These are phyloP conservation scores for Acromyrmex charruanus DNA, from an alignment of 1,140 invertebrate genomes.

Conservation along the genomic window DNA sequence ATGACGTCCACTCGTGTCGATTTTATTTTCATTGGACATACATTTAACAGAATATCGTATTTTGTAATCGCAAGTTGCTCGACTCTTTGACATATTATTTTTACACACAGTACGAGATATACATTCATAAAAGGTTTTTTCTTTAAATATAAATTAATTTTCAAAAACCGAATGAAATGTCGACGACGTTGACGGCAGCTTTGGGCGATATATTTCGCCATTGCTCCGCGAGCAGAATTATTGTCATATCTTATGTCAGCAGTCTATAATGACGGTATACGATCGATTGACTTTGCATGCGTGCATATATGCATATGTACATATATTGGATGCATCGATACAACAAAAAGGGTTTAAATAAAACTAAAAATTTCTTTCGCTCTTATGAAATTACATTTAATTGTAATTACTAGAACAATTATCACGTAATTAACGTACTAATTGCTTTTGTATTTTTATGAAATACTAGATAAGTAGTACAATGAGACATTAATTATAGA, in stretches of 20 bases:
- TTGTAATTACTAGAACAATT: not conserved
- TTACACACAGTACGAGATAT: not conserved
- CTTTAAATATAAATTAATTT: constrained; percentile 24
- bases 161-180: not conserved
- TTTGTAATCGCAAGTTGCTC: not conserved
- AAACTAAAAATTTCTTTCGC: not conserved
- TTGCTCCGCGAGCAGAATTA: constrained; percentile 69
- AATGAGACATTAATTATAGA: not conserved
- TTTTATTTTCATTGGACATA: constrained; percentile 24
- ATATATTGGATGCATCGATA: not conserved
- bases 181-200: constrained; percentile 76
- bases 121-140: not conserved
- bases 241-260: constrained; percentile 64
- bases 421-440: not conserved
- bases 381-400: not conserved
- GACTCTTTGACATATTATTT: not conserved
- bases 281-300: constrained; percentile 62
- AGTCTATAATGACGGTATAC: constrained; percentile 25
- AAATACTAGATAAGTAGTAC: not conserved
- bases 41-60: not conserved
- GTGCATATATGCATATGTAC: not conserved
- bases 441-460: not conserved
- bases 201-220: constrained; percentile 42
- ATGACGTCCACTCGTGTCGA: not conserved
- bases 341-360: not conserved